phyloP scores from a whole-genome alignment of 2,797 vertebrate species.

The Neopelma chrysocephalum region DNA sequence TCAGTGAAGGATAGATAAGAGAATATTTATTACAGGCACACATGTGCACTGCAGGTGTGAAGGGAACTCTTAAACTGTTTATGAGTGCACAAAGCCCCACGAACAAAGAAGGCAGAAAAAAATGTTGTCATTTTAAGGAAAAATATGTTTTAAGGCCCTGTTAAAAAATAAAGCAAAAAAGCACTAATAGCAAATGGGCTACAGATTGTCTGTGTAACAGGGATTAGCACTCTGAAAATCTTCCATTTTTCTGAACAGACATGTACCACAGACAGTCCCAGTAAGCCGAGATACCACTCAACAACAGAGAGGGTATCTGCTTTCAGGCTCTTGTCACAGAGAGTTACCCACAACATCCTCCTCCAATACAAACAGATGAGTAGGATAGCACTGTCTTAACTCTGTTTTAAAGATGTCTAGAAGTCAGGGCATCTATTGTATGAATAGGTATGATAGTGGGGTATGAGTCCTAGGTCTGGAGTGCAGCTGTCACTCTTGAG shows the following conservation, averaged over 20 bases:
- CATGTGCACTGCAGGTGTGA: constrained; percentile 59
- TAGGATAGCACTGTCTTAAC: neutral
- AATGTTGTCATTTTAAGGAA: constrained; percentile 58
- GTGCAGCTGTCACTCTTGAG: neutral
- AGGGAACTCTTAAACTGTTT: constrained; percentile 57
- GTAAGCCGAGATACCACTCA: neutral
- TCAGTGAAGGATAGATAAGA: constrained; percentile 16
- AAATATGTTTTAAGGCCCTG: constrained; percentile 59
- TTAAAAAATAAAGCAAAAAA: constrained; percentile 56
- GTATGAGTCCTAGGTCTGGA: neutral
- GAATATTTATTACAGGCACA: neutral
- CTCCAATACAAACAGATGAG: neutral
- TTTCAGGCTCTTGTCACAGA: neutral
- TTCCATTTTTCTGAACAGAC: neutral
- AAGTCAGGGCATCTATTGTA: neutral
- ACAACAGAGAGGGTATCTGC: neutral
- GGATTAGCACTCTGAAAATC: constrained; percentile 3
- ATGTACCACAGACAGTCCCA: neutral
- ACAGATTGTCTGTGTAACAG: constrained; percentile 20
- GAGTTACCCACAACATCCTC: neutral
- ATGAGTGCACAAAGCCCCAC: constrained; percentile 33
- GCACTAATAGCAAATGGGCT: neutral
- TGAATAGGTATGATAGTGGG: fast-evolving
- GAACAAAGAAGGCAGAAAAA: constrained; percentile 58
- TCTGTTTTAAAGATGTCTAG: neutral